Base-by-base conservation (phyloP, 1,140 invertebrate species). In the Onthophagus taurus region DNA sequence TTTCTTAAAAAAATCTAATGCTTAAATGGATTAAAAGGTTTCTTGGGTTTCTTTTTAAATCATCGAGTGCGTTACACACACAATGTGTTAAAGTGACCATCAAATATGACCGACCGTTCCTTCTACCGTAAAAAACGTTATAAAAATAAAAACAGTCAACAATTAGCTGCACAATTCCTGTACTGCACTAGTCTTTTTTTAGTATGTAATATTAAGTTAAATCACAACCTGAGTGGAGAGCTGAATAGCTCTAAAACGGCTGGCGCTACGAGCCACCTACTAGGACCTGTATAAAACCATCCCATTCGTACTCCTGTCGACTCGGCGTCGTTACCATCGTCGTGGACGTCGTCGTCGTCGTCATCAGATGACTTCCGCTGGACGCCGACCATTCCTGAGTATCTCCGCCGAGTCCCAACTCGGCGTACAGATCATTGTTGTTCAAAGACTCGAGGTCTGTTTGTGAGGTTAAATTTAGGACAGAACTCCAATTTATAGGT, bases 401-500 rank as follows among this genome's bases (percentile, higher is more conserved):
- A 31, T 44, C 52, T 54, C 50, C 53, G 18, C 51, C 54, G 11
- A 65, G 47, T 16, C 61, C 63, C n/a, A 65, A 45, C 49, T 65
- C 63, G 16, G 75, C 72, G 24, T 78, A 76, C 35, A 81, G 60
- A 59, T 81, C 78, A 59, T 81, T 81, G 67, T 86, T 85, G 62
- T 87, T 86, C 49, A 86, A 69, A 13, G 85, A 82, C 64, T 89
- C 85, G 16, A 89, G 68, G 55, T 86, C 85, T 41, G 83, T 87
- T 52, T 88, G 82, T 38, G 81, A 84, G 44, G 84, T 85, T 11
- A 91, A 72, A 55, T 83, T 89, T 26, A 92, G 72, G 50, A 91
- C 88, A 20, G 86, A 89, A 55, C 88, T 84, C 88, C 89, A 91
- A 66, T 90, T 89, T 60, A 91, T 89, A 47, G 81, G 77, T 35